These are phyloP conservation scores for Melanotaenia boesemani DNA, from an alignment of 2,797 vertebrate species.

Conservation along the genomic window DNA sequence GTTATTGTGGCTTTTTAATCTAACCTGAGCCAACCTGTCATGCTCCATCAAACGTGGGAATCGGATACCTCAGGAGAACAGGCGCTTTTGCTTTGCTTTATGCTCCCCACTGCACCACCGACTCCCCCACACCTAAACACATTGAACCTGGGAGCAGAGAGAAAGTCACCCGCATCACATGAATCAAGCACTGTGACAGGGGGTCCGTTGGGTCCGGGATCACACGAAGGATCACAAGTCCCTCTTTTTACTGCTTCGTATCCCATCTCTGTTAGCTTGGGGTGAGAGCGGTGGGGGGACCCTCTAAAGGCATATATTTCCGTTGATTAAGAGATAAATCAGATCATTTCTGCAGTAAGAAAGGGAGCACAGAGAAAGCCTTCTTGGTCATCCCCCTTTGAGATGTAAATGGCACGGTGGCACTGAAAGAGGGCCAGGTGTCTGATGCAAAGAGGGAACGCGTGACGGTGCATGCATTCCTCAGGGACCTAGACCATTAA, in stretches of 20 bases:
- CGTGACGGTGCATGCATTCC: constrained; percentile 82
- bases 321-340: constrained; percentile 86
- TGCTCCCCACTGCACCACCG: constrained; percentile 15
- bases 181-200: constrained; percentile 82
- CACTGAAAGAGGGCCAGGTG: constrained; percentile 85
- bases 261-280: constrained; percentile 60
- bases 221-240: constrained; percentile 80
- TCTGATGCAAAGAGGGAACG: constrained; percentile 79
- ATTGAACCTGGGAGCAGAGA: constrained; percentile 63
- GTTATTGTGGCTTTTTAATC: constrained; percentile 71
- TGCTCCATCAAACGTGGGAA: constrained; percentile 80
- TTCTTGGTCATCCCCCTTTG: constrained; percentile 80
- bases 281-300: constrained; percentile 63
- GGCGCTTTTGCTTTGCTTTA: constrained; percentile 64
- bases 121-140: constrained; percentile 49
- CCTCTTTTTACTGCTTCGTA: constrained; percentile 70
- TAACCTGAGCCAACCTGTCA: constrained; percentile 77
- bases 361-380: constrained; percentile 79
- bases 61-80: constrained; percentile 77
- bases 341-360: constrained; percentile 82
- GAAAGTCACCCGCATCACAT: constrained; percentile 77
- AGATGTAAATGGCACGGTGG: constrained; percentile 84
- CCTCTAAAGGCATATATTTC: constrained; percentile 81
- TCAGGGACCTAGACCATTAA: constrained; percentile 71
- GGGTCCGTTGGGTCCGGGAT: constrained; percentile 73